Base-by-base conservation (phyloP, 2,888 invertebrate genomes). In the Drosophila merina region DNA sequence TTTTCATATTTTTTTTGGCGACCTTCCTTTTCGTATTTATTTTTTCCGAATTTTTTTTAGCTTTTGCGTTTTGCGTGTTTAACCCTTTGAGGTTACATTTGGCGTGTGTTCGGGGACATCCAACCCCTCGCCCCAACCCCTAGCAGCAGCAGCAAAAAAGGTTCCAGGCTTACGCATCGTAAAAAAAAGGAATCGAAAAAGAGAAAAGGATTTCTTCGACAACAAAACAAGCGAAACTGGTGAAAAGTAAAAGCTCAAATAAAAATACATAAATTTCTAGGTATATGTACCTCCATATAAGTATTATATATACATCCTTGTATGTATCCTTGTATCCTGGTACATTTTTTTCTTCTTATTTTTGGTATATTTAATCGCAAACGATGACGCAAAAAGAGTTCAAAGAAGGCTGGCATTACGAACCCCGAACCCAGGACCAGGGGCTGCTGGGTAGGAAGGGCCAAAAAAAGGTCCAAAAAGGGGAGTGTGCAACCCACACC, bases 51-150 rank as follows among this genome's bases (percentile, higher is more conserved):
- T 57, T 87, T 75, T 79, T 79, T 58, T 85, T 76, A 74, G 87
- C 88, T 88, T 85, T 84, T 86, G 88, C 88, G 78, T 84, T 84
- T 87, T 88, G 79, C 88, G 84, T 88, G 88, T 84, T 84, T 88
- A 84, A 88, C 84, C 84, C 89, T 84, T 84, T 88, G 84, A 84
- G 89, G 89, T 84, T 84, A 86, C 86, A 86, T 84, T 88, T 88
- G 89, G 88, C 77, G 79, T 81, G 78, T 86, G 87, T 82, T 86
- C 79, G 69, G 74, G 68, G 66, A 69, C 70, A 57, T 26, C 44
- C 44, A 70, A 74, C 62, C 66, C 72, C 60, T n/a, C n/a, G 57
- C 57, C 20, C 20, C 20, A 20, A 20, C 20, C 20, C 20, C 20
- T 14, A 14, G 14, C 14, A 70, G 33, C 48, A 45, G 44, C 31